Evolutionary conservation across 2,797 vertebrate genomes (phyloP), one percentile per base, ranked within the genome.

Genomic region (Acipenser ruthenus): DNA sequence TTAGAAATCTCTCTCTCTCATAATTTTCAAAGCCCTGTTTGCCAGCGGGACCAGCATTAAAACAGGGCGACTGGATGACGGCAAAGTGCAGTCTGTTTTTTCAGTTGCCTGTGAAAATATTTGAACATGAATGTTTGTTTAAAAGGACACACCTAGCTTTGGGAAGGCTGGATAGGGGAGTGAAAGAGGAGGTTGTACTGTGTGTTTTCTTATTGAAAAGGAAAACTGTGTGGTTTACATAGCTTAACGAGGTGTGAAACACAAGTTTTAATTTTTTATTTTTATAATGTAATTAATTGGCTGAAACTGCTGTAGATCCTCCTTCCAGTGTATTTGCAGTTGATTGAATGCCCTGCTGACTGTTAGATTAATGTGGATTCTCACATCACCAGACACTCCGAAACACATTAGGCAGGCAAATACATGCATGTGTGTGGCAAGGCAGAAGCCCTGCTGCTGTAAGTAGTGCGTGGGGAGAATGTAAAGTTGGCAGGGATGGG

Each of bases 121-220:
- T 77, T 75, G 63, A 76, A 71, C 71, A 66, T 9, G 63, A 53
- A 49, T 74, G 71, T 77, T 79, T 79, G 72, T 76, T 77, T 72
- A 76, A 69, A 73, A 72, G 73, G 72, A 68, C 63, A 64, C 74
- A 76, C 72, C 75, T 77, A 74, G 72, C 60, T 72, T 65, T 72
- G 70, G 60, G 66, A 66, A 50, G 70, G 69, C 65, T 66, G 70
- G 71, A 9, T 72, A 74, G 73, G 72, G 71, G 71, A 59, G 69
- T 37, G 37, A 37, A 37, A 37, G 37, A 37, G 37, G 72, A 72
- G 70, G 72, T 23, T 70, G 68, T 62, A 69, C 72, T 62, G 8
- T 62, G 56, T 50, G 10, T 8, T 23, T 60, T 61, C 59, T 11
- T 66, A 69, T 11, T 65, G 56, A 60, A 59, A 62, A 55, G 68